Base-by-base conservation (phyloP, 30 jellyfish, hydroid and myxozoan genomes). In the Pseudorhiza aurosa region DNA sequence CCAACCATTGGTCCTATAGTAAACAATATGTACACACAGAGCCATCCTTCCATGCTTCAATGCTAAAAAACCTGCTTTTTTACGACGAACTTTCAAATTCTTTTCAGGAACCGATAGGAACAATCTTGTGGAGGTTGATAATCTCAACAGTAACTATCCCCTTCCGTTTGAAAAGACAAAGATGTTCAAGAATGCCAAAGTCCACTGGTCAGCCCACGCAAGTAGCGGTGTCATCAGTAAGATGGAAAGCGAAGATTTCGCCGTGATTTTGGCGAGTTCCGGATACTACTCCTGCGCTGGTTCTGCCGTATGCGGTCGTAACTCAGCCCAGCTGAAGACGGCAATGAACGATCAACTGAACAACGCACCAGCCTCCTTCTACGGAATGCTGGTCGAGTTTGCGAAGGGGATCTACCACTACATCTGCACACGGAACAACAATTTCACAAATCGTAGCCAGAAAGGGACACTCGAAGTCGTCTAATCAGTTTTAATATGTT, bases 291-390 rank as follows among this genome's bases (percentile, higher is more conserved):
- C 36, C 8, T 92, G 98, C 75, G 90, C 67, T 12, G 46, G 45
- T 11, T 22, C 67, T 3, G 65, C 96, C 17, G 65, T 30, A 1
- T 85, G 96, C 49, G 87, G 84, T 3, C 73, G 73, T 14, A 46
- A 75, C 11, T 92, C 98, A 11, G 85, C 88, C 9, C 89, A 85
- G 44, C 24, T 29, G 30, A 87, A 73, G 30, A 30, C 59, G 21
- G 69, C 50, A 18, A 62, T 92, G 87, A 53, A 92, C 40, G 74
- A 85, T 43, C 63, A 49, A 67, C 69, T 92, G 67, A 85, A 92
- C 65, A 92, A 92, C 39, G 98, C 97, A n/a, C 89, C 95, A 7
- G 95, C 98, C 24, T 92, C 98, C 10, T 92, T 57, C 47, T 63
- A 58, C 2, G 98, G 98, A 33, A 82, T 85, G 91, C 82, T 85